These are phyloP conservation scores for Plumapathes pennacea DNA, from an alignment of 92 coral and sea anemone genomes.

Conservation along the genomic window DNA sequence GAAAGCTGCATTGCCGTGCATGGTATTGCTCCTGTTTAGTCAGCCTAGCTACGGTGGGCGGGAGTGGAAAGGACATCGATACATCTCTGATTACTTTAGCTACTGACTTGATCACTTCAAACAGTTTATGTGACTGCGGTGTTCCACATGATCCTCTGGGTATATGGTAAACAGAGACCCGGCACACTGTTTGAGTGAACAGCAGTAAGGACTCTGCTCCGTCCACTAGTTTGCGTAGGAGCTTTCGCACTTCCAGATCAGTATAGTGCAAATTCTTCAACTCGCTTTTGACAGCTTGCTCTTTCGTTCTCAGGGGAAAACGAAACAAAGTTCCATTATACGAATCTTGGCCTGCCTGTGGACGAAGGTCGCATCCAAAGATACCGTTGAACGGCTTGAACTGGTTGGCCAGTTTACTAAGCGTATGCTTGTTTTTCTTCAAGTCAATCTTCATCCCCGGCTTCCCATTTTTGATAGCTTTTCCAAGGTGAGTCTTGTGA, in stretches of 20 bases:
- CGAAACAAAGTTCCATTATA: slow-evolving; percentile 79
- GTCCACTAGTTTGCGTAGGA: slow-evolving; percentile 45
- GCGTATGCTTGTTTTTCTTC: slow-evolving; percentile 19
- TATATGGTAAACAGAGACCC: slow-evolving; percentile 54
- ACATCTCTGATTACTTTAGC: slow-evolving; percentile 36
- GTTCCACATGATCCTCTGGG: slow-evolving; percentile 6
- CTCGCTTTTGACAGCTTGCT: slow-evolving; percentile 57
- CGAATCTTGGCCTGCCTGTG: slow-evolving; percentile 15
- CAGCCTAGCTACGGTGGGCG: slow-evolving; percentile 10
- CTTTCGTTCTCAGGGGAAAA: slow-evolving; percentile 68
- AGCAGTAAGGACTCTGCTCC: slow-evolving; percentile 64
- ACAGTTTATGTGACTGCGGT: slow-evolving; percentile 42
- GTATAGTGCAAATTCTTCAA: slow-evolving; percentile 58
- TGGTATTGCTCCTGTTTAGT: slow-evolving; percentile 31
- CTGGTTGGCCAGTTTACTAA: slow-evolving; percentile 54
- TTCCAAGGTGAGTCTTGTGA: slow-evolving; percentile 53
- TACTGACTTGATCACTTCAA: slow-evolving; percentile 59
- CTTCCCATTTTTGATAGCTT: slow-evolving; percentile 51
- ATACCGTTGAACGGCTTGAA: slow-evolving; percentile 73
- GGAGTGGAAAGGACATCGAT: slow-evolving; percentile 36
- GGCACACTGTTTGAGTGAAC: slow-evolving; percentile 72
- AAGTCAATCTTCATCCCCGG: slow-evolving; percentile 73
- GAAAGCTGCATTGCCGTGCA: slow-evolving; percentile 49
- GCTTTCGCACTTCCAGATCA: slow-evolving; percentile 41
- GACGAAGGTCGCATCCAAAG: slow-evolving; percentile 67